Conservation (phyloP, 1,140 invertebrate genomes). For the Diabrotica undecimpunctata region DNA sequence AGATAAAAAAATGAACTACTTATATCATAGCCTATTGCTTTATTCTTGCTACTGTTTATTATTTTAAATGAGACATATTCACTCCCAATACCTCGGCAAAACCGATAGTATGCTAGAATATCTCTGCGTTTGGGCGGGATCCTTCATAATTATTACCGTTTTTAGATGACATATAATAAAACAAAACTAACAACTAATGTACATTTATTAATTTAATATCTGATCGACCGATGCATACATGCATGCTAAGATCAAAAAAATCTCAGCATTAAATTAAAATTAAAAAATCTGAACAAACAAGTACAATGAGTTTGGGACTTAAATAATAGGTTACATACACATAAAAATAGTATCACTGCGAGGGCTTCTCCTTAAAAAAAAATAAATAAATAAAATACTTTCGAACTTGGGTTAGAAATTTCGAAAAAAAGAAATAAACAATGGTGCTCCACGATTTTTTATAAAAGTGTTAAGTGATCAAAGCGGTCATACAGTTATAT, state of each 20-base stretch:
- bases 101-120: not conserved
- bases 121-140: not conserved
- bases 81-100: not conserved
- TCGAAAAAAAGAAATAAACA: not conserved
- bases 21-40: too few relatives aligned
- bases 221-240: constrained; percentile 6
- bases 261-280: constrained; percentile 16
- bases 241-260: constrained; percentile 24
- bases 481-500: not conserved
- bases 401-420: constrained; percentile 1
- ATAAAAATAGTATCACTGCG: constrained; percentile 37
- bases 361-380: constrained; percentile 25
- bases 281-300: constrained; percentile 39
- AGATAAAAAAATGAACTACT: too few relatives aligned
- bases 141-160: too few relatives aligned
- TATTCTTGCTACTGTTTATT: too few relatives aligned
- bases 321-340: constrained; percentile 31
- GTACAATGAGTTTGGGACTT: constrained; percentile 30
- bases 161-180: not conserved
- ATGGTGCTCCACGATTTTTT: not conserved
- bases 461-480: not conserved
- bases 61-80: too few relatives aligned
- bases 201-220: not conserved
- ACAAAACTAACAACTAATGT: not conserved
- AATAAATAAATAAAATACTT: constrained; percentile 27